A percentile compares a stretch with the other conserved stretches of the same genome.
Evolutionary conservation across 2,113 vertebrate genomes (phyloP).

Genomic region (Phocoena sinus): DNA sequence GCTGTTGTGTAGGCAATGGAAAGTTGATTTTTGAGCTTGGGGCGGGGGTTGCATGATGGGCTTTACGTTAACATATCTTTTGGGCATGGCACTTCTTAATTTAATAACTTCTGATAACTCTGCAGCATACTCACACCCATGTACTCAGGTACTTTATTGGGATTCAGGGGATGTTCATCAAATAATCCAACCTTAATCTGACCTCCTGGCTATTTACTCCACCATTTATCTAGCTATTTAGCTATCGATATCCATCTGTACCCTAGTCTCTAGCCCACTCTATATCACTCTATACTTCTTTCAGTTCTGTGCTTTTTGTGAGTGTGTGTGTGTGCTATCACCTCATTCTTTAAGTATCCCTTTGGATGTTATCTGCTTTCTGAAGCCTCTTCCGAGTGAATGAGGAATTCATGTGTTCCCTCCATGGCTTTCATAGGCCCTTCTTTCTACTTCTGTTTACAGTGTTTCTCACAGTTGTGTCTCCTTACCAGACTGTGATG

Average conservation of each 20-base stretch:
- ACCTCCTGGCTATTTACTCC: background rate
- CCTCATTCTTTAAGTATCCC: background rate
- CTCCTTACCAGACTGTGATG: background rate
- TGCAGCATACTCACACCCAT: too few relatives aligned
- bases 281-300: background rate
- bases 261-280: background rate
- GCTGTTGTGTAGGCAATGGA: background rate
- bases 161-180: background rate
- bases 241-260: background rate
- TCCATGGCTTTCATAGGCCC: background rate
- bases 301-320: background rate
- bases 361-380: background rate
- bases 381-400: background rate
- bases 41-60: background rate
- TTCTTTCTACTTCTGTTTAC: background rate
- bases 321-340: background rate
- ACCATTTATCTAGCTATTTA: background rate
- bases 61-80: background rate
- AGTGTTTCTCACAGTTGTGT: background rate
- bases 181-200: background rate
- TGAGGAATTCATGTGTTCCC: background rate
- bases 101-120: background rate
- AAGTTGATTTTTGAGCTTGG: background rate
- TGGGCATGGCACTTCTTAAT: background rate
- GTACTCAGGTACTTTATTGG: background rate